Evolutionary conservation across 2,888 invertebrate genomes (phyloP).

Genomic region (Agrochola litura): DNA sequence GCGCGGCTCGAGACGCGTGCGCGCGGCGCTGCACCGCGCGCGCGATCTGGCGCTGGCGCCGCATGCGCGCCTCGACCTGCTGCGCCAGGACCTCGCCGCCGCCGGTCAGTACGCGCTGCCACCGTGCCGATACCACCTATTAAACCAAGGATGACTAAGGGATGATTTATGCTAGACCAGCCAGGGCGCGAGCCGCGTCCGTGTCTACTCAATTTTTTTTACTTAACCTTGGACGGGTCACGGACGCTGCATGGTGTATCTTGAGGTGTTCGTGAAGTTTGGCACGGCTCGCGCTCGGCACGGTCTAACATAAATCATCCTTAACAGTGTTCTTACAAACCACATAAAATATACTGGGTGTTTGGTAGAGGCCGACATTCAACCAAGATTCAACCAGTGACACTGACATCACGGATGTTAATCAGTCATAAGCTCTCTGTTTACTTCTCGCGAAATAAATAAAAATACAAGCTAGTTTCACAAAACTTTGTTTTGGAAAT

Average conservation of each 20-base stretch:
- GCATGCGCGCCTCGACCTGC: constrained; percentile 49
- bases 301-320: background rate
- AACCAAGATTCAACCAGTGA: too few species aligned
- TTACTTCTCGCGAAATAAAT: too few species aligned
- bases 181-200: too few species aligned
- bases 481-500: too few species aligned
- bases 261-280: background rate
- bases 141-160: too few species aligned
- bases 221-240: too few species aligned
- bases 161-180: too few species aligned
- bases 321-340: background rate
- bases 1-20: constrained; percentile 55
- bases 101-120: constrained; percentile 18
- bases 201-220: too few species aligned
- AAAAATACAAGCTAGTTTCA: too few species aligned
- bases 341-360: background rate
- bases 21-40: constrained; percentile 66
- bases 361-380: background rate
- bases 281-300: background rate
- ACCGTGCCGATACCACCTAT: background rate
- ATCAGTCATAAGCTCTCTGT: too few species aligned
- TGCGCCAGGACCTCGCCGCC: constrained; percentile 52
- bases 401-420: too few species aligned
- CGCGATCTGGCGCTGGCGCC: constrained; percentile 58
- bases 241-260: background rate